Base-by-base conservation (phyloP, 2,888 invertebrate genomes). In the Megaustenia siamemsis region DNA sequence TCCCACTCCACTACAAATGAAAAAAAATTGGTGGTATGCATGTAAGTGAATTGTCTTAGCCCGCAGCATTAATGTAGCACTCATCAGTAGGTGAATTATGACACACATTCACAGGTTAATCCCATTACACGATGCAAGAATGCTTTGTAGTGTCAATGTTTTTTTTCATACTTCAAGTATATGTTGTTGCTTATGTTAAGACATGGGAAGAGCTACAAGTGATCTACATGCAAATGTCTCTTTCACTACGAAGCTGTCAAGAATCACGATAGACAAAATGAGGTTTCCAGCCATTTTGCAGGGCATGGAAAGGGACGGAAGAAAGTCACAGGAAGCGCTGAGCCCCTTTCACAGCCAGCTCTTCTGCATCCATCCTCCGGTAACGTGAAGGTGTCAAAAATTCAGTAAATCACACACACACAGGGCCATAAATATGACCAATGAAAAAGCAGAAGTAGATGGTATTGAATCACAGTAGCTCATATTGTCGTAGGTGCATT, bases 401-500 rank as follows among this genome's bases (percentile, higher is more conserved):
- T 71, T 53, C 81, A 77, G 43, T 53, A 83, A 81, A 43, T 77
- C 69, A 66, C 76, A 69, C 77, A 56, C 78, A 78, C 49, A 77
- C 68, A 53, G 45, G 69, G 35, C 49, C 83, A 77, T 60, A 79
- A 75, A 84, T 43, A 71, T 78, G 56, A 77, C 78, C 82, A 85
- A 87, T 75, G 83, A 87, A 86, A 78, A 86, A 83, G 83, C 87
- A 86, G 81, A 86, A 83, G 73, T 78, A 83, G 75, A 80, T 76
- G 85, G 85, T 69, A 53, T 66, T 81, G 80, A 84, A 92, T 94
- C 93, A 99, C 97, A 99, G 98, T 95, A 99, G 97, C 96, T 99
- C 99, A 96, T 99, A 99, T 96, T 99, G 99, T 94, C 99, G 97
- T 95, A 99, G 97, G 96, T 99, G 99, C 98, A 99, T 99, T 95